Evolutionary conservation across 2,888 invertebrate genomes (phyloP), one percentile per base, ranked within the genome.

Genomic region (Mythimna loreyi): DNA sequence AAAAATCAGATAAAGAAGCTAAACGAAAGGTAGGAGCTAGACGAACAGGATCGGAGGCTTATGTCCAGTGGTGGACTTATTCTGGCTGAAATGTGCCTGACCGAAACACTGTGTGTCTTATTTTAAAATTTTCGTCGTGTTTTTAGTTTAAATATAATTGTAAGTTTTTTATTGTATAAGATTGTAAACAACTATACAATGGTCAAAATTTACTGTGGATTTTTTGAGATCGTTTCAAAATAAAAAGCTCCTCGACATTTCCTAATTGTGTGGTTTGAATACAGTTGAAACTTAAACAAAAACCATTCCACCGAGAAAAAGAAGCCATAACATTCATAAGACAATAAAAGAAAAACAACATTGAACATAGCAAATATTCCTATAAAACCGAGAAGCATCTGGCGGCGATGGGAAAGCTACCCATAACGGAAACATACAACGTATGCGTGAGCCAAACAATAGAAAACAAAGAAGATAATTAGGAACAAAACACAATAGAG

Each of bases 381-480:
- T 33, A 33, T 33, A 56, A 40, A 19, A 73, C 57, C 47, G 25
- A 23, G n/a, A 21, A 53, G 9, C 57, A 75, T 53, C 58, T 55
- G 75, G 40, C 47, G 33, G 30, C 11, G 33, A 72, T 45, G 21
- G 52, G 43, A 50, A 66, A 76, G 65, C 6, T 25, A 59, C 19
- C 43, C 60, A 64, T 57, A 66, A 64, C 40, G 11, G 61, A 64
- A 77, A 81, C 52, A 30, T 52, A 81, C 45, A 52, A 67, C 45
- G 16, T 25, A 52, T 52, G 45, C 63, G 55, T 57, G 56, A 61
- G 33, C 11, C 40, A 21, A 75, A 69, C 63, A 73, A 72, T 28
- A 79, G 47, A 23, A 67, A 63, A 79, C 67, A 72, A 69, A 59
- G 45, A 45, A 65, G 25, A 60, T 68, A 74, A 78, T 74, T 81